Conservation (phyloP, 2,797 vertebrate genomes). For the Loris lydekkerianus region DNA sequence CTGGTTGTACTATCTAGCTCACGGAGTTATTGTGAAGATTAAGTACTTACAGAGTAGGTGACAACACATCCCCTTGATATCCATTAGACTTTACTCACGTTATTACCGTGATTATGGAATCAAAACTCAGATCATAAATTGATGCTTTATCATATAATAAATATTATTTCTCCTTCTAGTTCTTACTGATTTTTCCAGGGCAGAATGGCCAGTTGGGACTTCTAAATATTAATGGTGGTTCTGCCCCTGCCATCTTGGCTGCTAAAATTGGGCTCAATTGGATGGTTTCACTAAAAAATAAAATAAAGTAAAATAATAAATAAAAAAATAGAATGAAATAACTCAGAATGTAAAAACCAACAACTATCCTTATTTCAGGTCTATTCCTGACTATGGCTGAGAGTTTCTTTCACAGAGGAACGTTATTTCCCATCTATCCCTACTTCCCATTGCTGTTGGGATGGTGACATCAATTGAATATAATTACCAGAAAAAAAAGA, state of each 20-base stretch:
- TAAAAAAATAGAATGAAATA: neutral
- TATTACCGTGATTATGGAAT: neutral
- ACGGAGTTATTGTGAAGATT: neutral
- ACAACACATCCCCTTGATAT: neutral
- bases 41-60: neutral
- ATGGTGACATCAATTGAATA: neutral
- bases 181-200: neutral
- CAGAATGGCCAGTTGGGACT: neutral
- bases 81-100: neutral
- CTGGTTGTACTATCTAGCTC: neutral
- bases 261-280: neutral
- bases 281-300: neutral
- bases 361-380: neutral
- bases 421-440: neutral
- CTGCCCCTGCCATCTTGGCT: neutral
- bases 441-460: neutral
- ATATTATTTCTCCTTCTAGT: neutral
- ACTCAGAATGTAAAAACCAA: neutral
- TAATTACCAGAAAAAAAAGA: neutral
- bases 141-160: neutral
- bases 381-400: too few relatives aligned
- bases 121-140: neutral
- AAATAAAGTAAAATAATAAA: neutral
- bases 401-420: neutral
- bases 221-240: neutral